Evolutionary conservation across 2,113 vertebrate genomes (phyloP), one percentile per base, ranked within the genome.

Genomic region (Morphnarchus princeps): DNA sequence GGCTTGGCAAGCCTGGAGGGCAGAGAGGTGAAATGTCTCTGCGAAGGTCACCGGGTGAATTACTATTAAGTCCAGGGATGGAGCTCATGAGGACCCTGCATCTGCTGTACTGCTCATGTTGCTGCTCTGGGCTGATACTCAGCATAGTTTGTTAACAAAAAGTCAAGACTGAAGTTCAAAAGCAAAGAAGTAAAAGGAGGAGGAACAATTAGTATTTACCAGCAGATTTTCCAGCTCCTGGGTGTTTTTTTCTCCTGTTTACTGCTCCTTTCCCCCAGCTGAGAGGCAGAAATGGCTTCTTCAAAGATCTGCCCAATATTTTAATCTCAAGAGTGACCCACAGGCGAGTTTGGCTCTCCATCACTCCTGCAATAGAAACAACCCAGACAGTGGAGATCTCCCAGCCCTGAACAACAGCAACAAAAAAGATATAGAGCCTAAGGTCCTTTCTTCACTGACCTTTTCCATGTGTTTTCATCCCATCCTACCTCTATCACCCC

Each of bases 11-110:
- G 78, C 8, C 54, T 15, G 25, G 66, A 58, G 84, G 86, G 81
- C 91, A 89, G n/a, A 43, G 81, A 59, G 81, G 92, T 82, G 76
- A 87, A 82, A 58, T 10, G 89, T 47, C 59, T 16, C 61, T n/a
- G 72, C 5, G 1, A 72, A 74, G 87, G 91, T 87, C 91, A 65
- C 3, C 0, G 31, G 42, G 34, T 65, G 82, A 74, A 42, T 49
- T 22, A 34, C 17, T 42, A n/a, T 14, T 47, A 66, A 78, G 34
- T 26, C 4, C 36, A 57, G 69, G 50, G 65, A 61, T 28, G 65
- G 47, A 85, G 47, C 45, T 82, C 29, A 22, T 1, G 3, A 62
- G 54, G 42, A 14, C 25, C 24, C 54, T 3, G 3, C 1, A 3
- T 14, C 63, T 10, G 3, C 20, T 26, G 19, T 25, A 10, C 52